phyloP scores from a whole-genome alignment of 2,113 vertebrate genomes.

The Centropus unirufus region DNA sequence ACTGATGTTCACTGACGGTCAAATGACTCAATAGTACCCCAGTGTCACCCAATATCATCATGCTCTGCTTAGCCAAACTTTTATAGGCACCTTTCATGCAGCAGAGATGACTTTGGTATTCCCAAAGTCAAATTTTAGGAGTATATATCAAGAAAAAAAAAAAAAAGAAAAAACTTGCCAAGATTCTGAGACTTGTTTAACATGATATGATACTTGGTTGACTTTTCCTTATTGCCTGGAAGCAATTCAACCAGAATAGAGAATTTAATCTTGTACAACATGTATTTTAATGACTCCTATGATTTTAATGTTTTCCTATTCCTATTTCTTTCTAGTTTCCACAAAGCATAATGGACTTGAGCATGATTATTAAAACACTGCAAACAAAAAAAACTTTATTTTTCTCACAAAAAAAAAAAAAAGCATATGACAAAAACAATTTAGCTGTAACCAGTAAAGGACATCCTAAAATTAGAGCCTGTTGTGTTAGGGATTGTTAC shows the following conservation, averaged over 20 bases:
- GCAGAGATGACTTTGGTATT: background rate
- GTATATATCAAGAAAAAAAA: background rate
- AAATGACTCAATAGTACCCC: background rate
- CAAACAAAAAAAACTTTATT: background rate
- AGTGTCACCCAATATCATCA: background rate
- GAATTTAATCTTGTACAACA: background rate
- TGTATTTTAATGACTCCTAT: constrained; percentile 41
- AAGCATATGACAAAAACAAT: background rate
- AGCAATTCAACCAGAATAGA: background rate
- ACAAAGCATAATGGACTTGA: constrained; percentile 2
- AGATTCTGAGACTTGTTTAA: background rate
- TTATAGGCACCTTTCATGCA: background rate
- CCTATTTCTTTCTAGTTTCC: background rate
- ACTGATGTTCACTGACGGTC: background rate
- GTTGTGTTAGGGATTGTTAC: background rate
- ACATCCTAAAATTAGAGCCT: constrained; percentile 39
- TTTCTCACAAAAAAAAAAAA: background rate
- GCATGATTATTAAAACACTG: background rate
- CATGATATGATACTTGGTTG: background rate
- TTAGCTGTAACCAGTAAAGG: background rate
- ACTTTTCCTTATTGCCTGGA: background rate
- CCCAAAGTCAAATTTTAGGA: background rate
- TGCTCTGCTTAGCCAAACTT: background rate
- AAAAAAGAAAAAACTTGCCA: background rate
- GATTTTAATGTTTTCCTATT: constrained; percentile 16